Conservation (phyloP, 2,797 vertebrate genomes). For the Catostomus latipinnis region DNA sequence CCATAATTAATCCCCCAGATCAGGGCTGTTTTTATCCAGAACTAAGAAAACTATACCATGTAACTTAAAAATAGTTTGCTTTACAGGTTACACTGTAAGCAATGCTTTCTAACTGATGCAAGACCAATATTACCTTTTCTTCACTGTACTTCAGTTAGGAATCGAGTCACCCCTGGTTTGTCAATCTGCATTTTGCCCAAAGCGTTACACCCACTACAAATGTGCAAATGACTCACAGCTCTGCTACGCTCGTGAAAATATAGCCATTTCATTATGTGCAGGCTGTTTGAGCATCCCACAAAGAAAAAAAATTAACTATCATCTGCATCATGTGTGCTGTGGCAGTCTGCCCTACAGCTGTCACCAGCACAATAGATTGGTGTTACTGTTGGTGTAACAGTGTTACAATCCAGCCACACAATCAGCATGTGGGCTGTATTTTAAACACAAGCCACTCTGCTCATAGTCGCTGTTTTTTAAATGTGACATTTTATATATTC, state of each 20-base stretch:
- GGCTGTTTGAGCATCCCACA: conserved; percentile 23
- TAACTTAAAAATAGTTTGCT: neutral
- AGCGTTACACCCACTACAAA: conserved; percentile 11
- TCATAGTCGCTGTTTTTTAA: conserved; percentile 25
- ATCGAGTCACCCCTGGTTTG: conserved; percentile 10
- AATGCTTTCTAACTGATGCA: neutral
- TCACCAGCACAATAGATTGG: conserved; percentile 42
- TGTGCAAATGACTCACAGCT: conserved; percentile 37
- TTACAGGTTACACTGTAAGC: neutral
- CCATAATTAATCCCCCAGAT: no score
- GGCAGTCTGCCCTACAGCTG: conserved; percentile 39
- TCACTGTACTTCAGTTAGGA: conserved; percentile 16
- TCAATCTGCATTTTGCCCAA: conserved; percentile 11
- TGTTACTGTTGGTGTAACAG: no score
- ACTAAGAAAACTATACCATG: no score
- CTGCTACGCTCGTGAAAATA: conserved; percentile 3
- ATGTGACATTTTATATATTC: conserved; percentile 11
- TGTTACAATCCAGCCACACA: conserved; percentile 39
- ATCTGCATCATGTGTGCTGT: conserved; percentile 30
- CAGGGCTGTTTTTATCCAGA: no score
- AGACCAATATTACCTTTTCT: neutral
- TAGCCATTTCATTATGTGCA: conserved; percentile 32
- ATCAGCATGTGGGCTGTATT: conserved; percentile 38
- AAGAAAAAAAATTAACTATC: conserved; percentile 20
- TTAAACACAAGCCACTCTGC: conserved; percentile 17